Evolutionary conservation across 2,888 invertebrate species (phyloP).

Genomic region (Emmelina monodactyla): DNA sequence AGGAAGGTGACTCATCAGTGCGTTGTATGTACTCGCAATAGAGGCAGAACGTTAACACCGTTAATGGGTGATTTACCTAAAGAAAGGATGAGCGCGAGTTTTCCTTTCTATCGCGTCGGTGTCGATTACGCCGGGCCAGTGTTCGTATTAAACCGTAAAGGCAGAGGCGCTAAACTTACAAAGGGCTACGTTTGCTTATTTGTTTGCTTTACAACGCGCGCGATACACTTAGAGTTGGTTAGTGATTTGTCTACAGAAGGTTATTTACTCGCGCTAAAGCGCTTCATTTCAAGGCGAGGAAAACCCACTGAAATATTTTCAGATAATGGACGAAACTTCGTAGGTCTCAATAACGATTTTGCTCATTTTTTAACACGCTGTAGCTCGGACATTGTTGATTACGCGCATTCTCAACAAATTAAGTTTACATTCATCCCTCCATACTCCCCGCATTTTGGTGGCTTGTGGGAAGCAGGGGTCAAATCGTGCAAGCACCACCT

Average conservation of each 20-base stretch:
- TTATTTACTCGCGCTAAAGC: not conserved
- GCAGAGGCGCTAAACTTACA: constrained; percentile 14
- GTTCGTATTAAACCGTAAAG: constrained; percentile 15
- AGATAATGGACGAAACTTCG: not conserved
- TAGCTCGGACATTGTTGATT: not conserved
- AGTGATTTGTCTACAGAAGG: not conserved
- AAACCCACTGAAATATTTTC: not conserved
- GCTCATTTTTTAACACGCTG: no score
- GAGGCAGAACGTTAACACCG: constrained; percentile 8
- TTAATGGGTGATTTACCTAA: constrained; percentile 17
- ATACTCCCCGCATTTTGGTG: not conserved
- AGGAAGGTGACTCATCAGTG: constrained; percentile 7
- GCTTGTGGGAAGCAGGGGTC: not conserved
- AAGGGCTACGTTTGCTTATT: constrained; percentile 18
- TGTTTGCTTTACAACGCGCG: not conserved
- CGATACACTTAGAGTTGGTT: not conserved
- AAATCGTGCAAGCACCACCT: not conserved
- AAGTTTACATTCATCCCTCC: not conserved
- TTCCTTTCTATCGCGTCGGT: constrained; percentile 16
- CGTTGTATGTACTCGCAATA: constrained; percentile 10
- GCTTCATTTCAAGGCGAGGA: not conserved
- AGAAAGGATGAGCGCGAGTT: constrained; percentile 11
- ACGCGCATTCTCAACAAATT: not conserved
- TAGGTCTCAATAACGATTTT: not conserved
- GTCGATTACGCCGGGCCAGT: constrained; percentile 19